Conservation (phyloP, 2,888 invertebrate genomes). For the Ctenicera cuprea region DNA sequence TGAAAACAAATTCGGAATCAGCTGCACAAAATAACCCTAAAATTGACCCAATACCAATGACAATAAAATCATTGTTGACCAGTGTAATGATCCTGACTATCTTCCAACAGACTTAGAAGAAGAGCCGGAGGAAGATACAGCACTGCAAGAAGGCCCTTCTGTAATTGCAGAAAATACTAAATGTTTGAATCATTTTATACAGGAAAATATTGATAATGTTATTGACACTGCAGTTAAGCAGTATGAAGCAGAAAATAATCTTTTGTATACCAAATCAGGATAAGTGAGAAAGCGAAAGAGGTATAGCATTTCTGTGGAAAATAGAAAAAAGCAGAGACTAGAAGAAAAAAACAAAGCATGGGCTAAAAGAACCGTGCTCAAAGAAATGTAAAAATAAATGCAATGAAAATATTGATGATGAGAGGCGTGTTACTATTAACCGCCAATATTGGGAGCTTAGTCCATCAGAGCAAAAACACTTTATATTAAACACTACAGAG, state of each 20-base stretch:
- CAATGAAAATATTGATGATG: neutral
- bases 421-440: neutral
- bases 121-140: neutral
- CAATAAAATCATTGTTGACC: too few species aligned
- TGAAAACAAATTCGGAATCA: too few species aligned
- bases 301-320: neutral
- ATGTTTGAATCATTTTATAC: neutral
- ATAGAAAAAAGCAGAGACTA: neutral
- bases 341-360: neutral
- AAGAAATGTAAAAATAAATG: neutral
- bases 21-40: too few species aligned
- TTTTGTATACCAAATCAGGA: conserved; percentile 4
- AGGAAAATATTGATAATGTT: neutral
- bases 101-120: neutral
- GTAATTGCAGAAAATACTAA: too few species aligned
- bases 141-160: neutral
- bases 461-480: neutral
- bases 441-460: neutral
- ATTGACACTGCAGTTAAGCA: conserved; percentile 1
- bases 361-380: neutral
- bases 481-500: too few species aligned
- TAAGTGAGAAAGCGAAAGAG: neutral
- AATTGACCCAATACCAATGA: too few species aligned
- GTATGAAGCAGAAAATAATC: neutral
- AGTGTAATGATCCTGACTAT: neutral